These are phyloP conservation scores for Ophion ellenae DNA, from an alignment of 2,888 invertebrate species.

Conservation along the genomic window DNA sequence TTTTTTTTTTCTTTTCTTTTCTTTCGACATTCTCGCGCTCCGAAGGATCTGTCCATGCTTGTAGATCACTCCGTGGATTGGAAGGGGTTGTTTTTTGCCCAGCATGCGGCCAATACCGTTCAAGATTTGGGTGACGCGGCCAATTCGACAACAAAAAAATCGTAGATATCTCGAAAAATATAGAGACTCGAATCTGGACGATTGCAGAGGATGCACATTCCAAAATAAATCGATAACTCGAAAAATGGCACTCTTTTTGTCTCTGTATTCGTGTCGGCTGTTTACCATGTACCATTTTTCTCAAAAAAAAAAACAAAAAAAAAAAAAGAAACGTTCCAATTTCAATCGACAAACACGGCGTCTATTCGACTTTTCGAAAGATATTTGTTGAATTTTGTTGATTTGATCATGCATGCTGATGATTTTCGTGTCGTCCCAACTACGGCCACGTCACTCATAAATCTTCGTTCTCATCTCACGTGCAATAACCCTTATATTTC, in stretches of 20 bases:
- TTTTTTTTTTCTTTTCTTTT: slow-evolving; percentile 20
- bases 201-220: no score
- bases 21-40: slow-evolving; percentile 21
- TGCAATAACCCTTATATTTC: slow-evolving; percentile 13
- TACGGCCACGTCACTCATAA: slow-evolving; percentile 38
- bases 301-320: no score
- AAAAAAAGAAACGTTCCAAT: no score
- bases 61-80: slow-evolving; percentile 47
- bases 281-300: no score
- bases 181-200: no score
- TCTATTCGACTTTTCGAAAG: no score
- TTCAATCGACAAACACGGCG: no score
- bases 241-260: no score
- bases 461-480: slow-evolving; percentile 27
- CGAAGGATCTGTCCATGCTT: slow-evolving; percentile 61
- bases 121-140: slow-evolving; percentile 30
- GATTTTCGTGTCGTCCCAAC: background rate
- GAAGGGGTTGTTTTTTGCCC: background rate
- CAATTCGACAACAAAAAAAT: background rate
- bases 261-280: no score
- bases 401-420: no score
- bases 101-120: slow-evolving; percentile 41
- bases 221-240: no score
- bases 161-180: background rate
- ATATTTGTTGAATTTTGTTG: no score